Conservation (phyloP, 2,797 vertebrate genomes). For the Rhinichthys osculus region DNA sequence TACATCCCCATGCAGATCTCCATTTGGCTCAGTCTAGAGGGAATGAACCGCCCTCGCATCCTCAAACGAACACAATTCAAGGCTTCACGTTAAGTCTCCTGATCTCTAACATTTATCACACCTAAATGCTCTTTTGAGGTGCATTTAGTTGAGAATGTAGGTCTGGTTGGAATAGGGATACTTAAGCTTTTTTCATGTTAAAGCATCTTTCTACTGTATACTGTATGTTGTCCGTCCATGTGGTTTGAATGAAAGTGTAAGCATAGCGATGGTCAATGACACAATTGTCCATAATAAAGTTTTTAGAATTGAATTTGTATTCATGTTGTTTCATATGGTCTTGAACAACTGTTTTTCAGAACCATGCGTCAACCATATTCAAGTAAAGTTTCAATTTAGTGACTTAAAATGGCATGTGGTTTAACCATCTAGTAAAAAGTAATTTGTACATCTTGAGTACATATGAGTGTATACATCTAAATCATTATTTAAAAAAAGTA, state of each 20-base stretch:
- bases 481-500: background rate
- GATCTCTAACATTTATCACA: slow-evolving; percentile 47
- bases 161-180: slow-evolving; percentile 25
- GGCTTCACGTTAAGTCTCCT: slow-evolving; percentile 24
- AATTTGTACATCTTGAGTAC: background rate
- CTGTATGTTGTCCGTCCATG: background rate
- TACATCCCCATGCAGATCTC: slow-evolving; percentile 32
- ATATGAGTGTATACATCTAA: background rate
- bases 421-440: background rate
- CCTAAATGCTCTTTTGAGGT: slow-evolving; percentile 30
- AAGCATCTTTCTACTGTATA: background rate
- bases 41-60: slow-evolving; percentile 28
- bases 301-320: background rate
- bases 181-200: background rate
- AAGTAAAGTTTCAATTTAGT: background rate
- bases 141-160: slow-evolving; percentile 25
- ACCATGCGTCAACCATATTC: background rate
- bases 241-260: background rate
- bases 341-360: background rate
- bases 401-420: background rate
- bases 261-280: background rate
- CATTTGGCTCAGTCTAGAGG: slow-evolving; percentile 30
- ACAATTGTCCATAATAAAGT: background rate
- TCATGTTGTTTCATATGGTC: background rate
- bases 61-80: slow-evolving; percentile 51